Base-by-base conservation (phyloP, 2,888 invertebrate genomes). In the Vanessa cardui region DNA sequence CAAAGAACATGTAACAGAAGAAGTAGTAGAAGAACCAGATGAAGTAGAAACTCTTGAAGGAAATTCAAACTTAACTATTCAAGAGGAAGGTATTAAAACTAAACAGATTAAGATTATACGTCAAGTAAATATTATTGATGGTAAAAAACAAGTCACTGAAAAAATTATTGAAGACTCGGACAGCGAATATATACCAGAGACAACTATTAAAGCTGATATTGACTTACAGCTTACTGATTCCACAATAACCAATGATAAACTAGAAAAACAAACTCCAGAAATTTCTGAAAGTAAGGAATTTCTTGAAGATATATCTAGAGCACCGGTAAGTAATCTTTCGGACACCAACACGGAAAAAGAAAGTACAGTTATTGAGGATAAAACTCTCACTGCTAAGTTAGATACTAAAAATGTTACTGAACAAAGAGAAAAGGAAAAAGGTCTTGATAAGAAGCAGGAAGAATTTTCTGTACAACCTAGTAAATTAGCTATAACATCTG, bases 101-200 rank as follows among this genome's bases (percentile, higher is more conserved):
- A 89, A 85, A 79, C 83, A 82, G 9, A 76, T 88, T 1, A 94
- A 94, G 79, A 95, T 96, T 33, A 95, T 97, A 59, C 94, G 95
- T 12, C 74, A 76, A 64, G 63, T 96, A 6, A 94, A 95, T 7
- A 94, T 96, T 1, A 94, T 96, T 65, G 95, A 97, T 81, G 79
- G 76, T 20, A 77, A 79, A 68, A 77, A 79, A 71, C 74, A 76
- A 62, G 64, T 77, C 1, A 76, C 73, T 47, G 97, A 97, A 85
- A 96, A 96, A 86, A 87, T 96, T 0, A 93, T 96, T 58, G 97
- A 97, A 72, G 81, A 83, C 68, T 73, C 75, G 39, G 84, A 82
- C 80, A 95, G 95, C 66, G 83, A 86, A 68, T 85, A 75, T 66
- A 52, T 83, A 49, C 83, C 88, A 18, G 81, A 84, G 20, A 78